A percentile compares a stretch with the other conserved stretches of the same genome.
These are phyloP conservation scores for Cyclophora punctaria DNA, from an alignment of 2,888 invertebrate genomes.

Conservation along the genomic window DNA sequence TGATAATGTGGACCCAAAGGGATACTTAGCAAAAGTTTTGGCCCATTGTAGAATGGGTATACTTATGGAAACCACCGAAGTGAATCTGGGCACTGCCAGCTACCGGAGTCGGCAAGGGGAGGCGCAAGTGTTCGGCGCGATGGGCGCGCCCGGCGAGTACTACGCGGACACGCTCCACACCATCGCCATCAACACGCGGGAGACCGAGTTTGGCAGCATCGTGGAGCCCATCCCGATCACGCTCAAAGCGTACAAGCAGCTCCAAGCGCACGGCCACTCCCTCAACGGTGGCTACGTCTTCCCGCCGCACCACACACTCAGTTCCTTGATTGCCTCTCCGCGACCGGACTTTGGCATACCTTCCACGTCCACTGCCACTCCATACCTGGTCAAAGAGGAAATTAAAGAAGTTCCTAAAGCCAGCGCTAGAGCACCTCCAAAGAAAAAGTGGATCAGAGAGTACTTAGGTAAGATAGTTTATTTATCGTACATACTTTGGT, in stretches of 20 bases:
- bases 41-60: slow-evolving; percentile 68
- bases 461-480: slow-evolving; percentile 71
- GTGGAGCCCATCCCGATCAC: slow-evolving; percentile 60
- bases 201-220: slow-evolving; percentile 60
- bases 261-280: slow-evolving; percentile 35
- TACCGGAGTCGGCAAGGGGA: slow-evolving; percentile 43
- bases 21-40: slow-evolving; percentile 37
- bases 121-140: slow-evolving; percentile 48
- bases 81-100: slow-evolving; percentile 57
- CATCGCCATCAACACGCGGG: slow-evolving; percentile 59
- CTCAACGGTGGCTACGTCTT: slow-evolving; percentile 35
- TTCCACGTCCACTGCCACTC: slow-evolving; percentile 32
- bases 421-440: slow-evolving; percentile 72
- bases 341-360: slow-evolving; percentile 35
- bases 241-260: slow-evolving; percentile 51
- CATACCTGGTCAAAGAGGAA: slow-evolving; percentile 38
- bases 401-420: slow-evolving; percentile 38
- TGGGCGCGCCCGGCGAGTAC: slow-evolving; percentile 53
- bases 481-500: background rate
- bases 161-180: slow-evolving; percentile 55
- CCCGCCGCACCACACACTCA: slow-evolving; percentile 37
- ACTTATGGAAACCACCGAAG: slow-evolving; percentile 67
- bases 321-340: slow-evolving; percentile 34
- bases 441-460: slow-evolving; percentile 84
- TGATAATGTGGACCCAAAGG: slow-evolving; percentile 36